phyloP scores from a whole-genome alignment of 2,888 invertebrate genomes.

The Drosophila macrospina region DNA sequence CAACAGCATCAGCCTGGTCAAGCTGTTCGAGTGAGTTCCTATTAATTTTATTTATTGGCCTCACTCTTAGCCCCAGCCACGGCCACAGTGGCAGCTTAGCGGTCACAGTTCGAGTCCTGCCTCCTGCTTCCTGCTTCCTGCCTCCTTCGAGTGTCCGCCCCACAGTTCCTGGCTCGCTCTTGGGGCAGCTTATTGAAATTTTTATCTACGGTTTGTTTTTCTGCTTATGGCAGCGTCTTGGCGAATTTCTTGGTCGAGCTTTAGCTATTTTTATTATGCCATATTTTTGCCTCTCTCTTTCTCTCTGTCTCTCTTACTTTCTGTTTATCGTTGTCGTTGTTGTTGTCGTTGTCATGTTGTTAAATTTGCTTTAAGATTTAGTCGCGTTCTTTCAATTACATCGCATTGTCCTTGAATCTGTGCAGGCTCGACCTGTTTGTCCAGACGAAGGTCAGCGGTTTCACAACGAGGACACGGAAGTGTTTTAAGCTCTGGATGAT shows the following conservation, averaged over 20 bases:
- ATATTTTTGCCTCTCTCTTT: constrained; percentile 44
- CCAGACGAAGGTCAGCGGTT: constrained; percentile 62
- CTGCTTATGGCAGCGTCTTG: constrained; percentile 65
- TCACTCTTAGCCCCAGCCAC: constrained; percentile 32
- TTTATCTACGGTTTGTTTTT: constrained; percentile 74
- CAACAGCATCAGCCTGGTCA: constrained; percentile 43
- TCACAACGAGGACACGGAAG: constrained; percentile 34
- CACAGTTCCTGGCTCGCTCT: constrained; percentile 15
- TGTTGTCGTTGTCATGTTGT: constrained; percentile 65
- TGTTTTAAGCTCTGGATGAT: constrained; percentile 47
- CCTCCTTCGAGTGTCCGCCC: constrained; percentile 19
- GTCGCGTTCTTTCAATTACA: constrained; percentile 73
- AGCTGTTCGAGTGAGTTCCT: constrained; percentile 73
- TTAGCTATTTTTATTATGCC: constrained; percentile 64
- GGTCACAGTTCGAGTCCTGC: constrained; percentile 65
- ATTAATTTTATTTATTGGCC: constrained; percentile 81
- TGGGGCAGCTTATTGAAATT: constrained; percentile 73
- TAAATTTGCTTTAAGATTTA: constrained; percentile 76
- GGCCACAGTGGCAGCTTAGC: constrained; percentile 34
- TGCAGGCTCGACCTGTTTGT: constrained; percentile 2
- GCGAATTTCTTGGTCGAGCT: constrained; percentile 46
- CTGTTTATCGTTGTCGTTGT: constrained; percentile 13
- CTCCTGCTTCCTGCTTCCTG: constrained; percentile 52
- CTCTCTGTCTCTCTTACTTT: neutral
- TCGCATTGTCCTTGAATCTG: constrained; percentile 69